Evolutionary conservation across 2,888 invertebrate genomes (phyloP), one percentile per base, ranked within the genome.

Genomic region (Poecilobothrus nobilitatus): DNA sequence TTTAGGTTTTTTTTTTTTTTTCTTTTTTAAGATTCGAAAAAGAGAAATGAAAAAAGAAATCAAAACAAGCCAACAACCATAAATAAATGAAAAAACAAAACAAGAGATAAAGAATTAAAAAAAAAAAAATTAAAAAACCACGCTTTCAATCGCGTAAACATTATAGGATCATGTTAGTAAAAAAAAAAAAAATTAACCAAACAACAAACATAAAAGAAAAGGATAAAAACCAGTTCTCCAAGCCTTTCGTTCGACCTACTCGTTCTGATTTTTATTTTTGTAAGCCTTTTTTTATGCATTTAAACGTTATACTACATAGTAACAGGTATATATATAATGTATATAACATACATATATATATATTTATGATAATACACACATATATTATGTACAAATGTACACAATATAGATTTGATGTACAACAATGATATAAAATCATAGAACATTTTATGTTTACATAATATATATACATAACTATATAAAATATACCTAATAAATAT

Each of bases 141-240:
- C 53, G 53, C 53, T 53, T 53, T 53, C 53, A 53, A 12, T 53
- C 53, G 53, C 53, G 53, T 53, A 53, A 53, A 53, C 53, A 53
- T 53, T 53, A 53, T 53, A 53, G 53, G 53, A 53, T 53, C 53
- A 53, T 53, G 53, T 53, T 53, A 15, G 53, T 12, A 53, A 53
- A 53, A 53, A 18, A 53, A 18, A 53, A 53, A 53, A 53, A 53
- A 53, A 53, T 15, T 4, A 53, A 53, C 7, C 18, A 53, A 15
- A 53, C 7, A 53, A 8, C 1, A 53, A 53, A 12, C 2, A 9
- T 12, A 41, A 41, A 41, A 9, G 18, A 53, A 53, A 53, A 53
- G 53, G 53, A 53, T 6, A 53, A 53, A 53, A 53, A 53, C 53
- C 53, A 53, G 53, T 53, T 53, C 53, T 15, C 53, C 53, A 53